A percentile compares a stretch with the other conserved stretches of the same genome.
These are phyloP conservation scores for Mythimna loreyi DNA, from an alignment of 2,888 invertebrate species.

Conservation along the genomic window DNA sequence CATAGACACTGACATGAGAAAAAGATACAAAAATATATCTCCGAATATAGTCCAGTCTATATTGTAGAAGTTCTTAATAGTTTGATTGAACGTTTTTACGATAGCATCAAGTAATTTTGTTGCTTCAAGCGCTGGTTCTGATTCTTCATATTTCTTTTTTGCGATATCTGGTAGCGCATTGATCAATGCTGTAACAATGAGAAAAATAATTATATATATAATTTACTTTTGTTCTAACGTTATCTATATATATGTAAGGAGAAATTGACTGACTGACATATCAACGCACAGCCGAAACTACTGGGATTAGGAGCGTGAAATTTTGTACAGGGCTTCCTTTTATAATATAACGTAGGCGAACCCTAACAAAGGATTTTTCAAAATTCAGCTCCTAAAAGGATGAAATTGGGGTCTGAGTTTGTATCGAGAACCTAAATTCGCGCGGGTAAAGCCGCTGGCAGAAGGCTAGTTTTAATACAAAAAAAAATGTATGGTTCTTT, in stretches of 20 bases:
- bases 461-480: too few species aligned
- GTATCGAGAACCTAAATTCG: too few species aligned
- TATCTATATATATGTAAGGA: too few species aligned
- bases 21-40: constrained; percentile 87
- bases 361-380: too few species aligned
- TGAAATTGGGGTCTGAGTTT: too few species aligned
- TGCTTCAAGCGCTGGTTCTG: constrained; percentile 39
- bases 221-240: neutral
- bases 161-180: constrained; percentile 64
- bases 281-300: too few species aligned
- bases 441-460: too few species aligned
- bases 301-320: too few species aligned
- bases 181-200: constrained; percentile 69
- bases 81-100: constrained; percentile 70
- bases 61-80: constrained; percentile 81
- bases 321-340: too few species aligned
- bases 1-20: constrained; percentile 85
- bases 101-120: constrained; percentile 66
- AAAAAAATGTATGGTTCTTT: constrained; percentile 7
- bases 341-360: too few species aligned
- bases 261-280: too few species aligned
- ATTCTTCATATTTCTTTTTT: constrained; percentile 57
- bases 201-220: neutral
- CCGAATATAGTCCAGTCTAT: constrained; percentile 89
- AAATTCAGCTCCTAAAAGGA: too few species aligned